Conservation (phyloP, 2,113 vertebrate species). For the Megaceryle torquata region DNA sequence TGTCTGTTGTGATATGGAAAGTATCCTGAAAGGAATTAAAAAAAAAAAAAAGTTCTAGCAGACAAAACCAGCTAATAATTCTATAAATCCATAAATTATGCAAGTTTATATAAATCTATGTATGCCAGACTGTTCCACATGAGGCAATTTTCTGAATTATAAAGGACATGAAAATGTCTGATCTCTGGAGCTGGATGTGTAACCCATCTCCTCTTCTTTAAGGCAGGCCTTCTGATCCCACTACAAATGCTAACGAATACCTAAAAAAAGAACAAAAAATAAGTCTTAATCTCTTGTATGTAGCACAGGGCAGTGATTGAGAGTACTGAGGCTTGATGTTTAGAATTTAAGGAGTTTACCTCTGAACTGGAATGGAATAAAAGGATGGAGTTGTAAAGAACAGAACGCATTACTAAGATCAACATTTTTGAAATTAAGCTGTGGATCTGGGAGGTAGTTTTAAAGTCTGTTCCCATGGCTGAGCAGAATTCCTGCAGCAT, state of each 20-base stretch:
- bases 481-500: constrained; percentile 36
- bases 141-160: background rate
- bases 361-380: background rate
- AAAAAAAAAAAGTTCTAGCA: background rate
- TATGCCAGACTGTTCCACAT: background rate
- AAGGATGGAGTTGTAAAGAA: background rate
- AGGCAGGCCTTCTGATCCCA: background rate
- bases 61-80: background rate
- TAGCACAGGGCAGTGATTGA: background rate
- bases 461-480: constrained; percentile 49
- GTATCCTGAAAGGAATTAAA: background rate
- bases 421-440: constrained; percentile 4
- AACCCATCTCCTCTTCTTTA: background rate
- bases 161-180: background rate
- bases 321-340: background rate
- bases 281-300: background rate
- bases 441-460: constrained; percentile 24
- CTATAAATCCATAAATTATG: background rate
- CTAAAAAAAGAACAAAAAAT: background rate
- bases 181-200: background rate
- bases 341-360: background rate
- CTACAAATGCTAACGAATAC: background rate
- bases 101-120: background rate
- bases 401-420: background rate
- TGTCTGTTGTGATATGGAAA: background rate